Evolutionary conservation across 2,888 invertebrate genomes (phyloP).

Genomic region (Elysia crispata): DNA sequence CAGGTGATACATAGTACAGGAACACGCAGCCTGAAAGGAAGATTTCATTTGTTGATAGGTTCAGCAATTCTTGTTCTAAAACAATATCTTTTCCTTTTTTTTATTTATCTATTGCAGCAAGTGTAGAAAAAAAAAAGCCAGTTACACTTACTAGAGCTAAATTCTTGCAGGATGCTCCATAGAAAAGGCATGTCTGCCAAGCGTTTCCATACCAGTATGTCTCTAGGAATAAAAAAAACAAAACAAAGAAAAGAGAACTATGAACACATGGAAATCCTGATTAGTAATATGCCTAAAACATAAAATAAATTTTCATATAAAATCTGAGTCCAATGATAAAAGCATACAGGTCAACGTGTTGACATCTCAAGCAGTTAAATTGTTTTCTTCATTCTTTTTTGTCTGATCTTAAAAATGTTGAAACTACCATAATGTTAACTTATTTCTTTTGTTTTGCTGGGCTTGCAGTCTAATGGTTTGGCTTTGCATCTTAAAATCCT

Average conservation of each 20-base stretch:
- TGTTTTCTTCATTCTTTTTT: too few relatives aligned
- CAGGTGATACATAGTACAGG: conserved; percentile 69
- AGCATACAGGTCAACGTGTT: background rate
- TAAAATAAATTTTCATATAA: too few relatives aligned
- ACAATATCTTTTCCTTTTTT: too few relatives aligned
- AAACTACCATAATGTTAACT: background rate
- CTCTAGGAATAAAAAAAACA: conserved; percentile 83
- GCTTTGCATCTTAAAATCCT: too few relatives aligned
- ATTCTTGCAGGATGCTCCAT: conserved; percentile 81
- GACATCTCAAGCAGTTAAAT: background rate
- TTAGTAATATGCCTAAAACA: too few relatives aligned
- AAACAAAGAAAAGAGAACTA: too few relatives aligned
- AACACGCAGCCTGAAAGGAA: conserved; percentile 61
- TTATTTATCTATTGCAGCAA: too few relatives aligned
- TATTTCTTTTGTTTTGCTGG: background rate
- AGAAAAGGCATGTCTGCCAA: conserved; percentile 88
- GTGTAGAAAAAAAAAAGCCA: background rate
- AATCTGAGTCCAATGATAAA: background rate
- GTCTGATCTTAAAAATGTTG: background rate
- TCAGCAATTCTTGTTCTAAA: too few relatives aligned
- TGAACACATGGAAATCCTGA: too few relatives aligned
- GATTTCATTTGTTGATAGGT: too few relatives aligned
- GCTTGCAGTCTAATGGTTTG: too few relatives aligned
- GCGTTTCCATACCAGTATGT: conserved; percentile 89
- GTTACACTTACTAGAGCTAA: conserved; percentile 67